phyloP scores from a whole-genome alignment of 1,140 invertebrate species.

The Nautilus pompilius region DNA sequence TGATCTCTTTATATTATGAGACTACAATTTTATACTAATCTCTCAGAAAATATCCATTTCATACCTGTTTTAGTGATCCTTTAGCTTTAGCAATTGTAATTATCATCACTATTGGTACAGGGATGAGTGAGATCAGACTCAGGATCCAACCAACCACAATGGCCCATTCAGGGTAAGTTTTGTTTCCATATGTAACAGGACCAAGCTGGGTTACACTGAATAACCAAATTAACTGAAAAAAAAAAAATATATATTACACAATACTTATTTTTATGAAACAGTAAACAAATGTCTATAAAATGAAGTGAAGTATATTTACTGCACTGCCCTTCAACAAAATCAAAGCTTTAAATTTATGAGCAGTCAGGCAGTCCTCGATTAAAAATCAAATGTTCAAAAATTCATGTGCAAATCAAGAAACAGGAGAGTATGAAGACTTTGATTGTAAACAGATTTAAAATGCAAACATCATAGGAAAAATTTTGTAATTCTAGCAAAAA shows the following conservation, averaged over 20 bases:
- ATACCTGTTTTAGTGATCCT: slow-evolving; percentile 26
- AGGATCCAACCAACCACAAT: slow-evolving; percentile 45
- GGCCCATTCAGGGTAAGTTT: slow-evolving; percentile 51
- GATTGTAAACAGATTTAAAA: no score
- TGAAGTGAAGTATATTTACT: not conserved
- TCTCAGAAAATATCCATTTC: not conserved
- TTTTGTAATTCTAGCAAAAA: no score
- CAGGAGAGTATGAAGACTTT: not conserved
- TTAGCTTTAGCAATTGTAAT: slow-evolving; percentile 16
- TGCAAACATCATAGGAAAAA: no score
- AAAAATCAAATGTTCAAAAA: not conserved
- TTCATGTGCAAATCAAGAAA: not conserved
- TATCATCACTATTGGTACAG: slow-evolving; percentile 23
- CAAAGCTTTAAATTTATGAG: not conserved
- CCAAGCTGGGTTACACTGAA: slow-evolving; percentile 41
- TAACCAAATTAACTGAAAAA: slow-evolving; percentile 39
- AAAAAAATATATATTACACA: not conserved
- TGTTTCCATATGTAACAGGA: slow-evolving; percentile 42
- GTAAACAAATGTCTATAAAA: not conserved
- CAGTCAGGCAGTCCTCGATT: not conserved
- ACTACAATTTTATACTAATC: not conserved
- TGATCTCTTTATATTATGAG: not conserved
- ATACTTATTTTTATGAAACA: not conserved
- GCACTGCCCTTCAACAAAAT: not conserved
- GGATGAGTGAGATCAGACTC: slow-evolving; percentile 24